These are phyloP conservation scores for Pecten maximus DNA, from an alignment of 2,888 invertebrate genomes.

Conservation along the genomic window DNA sequence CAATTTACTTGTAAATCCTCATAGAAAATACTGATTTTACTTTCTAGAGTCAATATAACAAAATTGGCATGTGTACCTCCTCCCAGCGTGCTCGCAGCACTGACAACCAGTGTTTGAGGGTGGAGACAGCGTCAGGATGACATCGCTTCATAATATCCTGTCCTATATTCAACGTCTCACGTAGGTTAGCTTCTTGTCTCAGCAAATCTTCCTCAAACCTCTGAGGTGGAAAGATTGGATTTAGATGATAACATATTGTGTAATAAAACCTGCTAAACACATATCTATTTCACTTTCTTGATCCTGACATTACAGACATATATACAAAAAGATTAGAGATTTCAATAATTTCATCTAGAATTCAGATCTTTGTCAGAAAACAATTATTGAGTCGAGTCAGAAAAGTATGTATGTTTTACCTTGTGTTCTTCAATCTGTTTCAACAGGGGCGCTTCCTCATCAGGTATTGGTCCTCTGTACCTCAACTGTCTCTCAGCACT, in stretches of 20 bases:
- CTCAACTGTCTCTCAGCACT: slow-evolving; percentile 97
- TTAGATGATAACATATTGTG: no score
- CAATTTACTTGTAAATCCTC: no score
- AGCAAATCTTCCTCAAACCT: slow-evolving; percentile 89
- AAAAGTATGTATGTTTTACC: no score
- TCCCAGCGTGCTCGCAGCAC: slow-evolving; percentile 97
- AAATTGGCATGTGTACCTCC: slow-evolving; percentile 68
- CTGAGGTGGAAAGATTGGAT: slow-evolving; percentile 62
- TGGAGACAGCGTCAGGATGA: slow-evolving; percentile 98
- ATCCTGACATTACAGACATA: no score
- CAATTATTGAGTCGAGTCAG: no score
- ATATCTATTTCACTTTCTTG: no score
- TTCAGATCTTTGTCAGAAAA: no score
- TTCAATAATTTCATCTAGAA: no score
- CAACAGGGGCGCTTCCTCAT: slow-evolving; percentile 93
- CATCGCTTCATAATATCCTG: slow-evolving; percentile 94
- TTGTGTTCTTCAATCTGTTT: slow-evolving; percentile 93
- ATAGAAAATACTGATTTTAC: no score
- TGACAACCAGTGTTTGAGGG: slow-evolving; percentile 99
- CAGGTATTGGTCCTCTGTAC: slow-evolving; percentile 95
- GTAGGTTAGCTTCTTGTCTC: slow-evolving; percentile 92
- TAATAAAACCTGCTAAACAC: no score
- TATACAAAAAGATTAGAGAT: no score
- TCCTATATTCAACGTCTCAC: slow-evolving; percentile 90
- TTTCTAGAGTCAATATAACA: no score